Conservation (phyloP, 2,797 vertebrate genomes). For the Lepus townsendii region DNA sequence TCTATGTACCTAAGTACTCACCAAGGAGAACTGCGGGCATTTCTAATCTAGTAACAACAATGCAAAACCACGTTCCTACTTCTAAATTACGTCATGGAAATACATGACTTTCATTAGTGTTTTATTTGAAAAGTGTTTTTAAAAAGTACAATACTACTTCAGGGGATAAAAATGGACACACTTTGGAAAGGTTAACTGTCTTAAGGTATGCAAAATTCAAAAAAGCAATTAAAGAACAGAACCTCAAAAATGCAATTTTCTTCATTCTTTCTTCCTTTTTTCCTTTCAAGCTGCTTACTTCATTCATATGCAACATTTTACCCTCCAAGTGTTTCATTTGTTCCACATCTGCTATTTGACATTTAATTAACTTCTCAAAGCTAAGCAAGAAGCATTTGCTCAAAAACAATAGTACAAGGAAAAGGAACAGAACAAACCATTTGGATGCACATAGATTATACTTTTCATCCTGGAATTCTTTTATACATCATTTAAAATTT, state of each 20-base stretch:
- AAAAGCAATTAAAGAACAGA: background rate
- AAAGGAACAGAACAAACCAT: constrained; percentile 35
- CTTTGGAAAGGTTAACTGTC: background rate
- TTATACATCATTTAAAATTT: background rate
- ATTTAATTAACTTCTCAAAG: constrained; percentile 68
- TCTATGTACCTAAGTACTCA: background rate
- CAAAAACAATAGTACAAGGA: constrained; percentile 55
- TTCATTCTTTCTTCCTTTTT: constrained; percentile 8
- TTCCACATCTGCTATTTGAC: constrained; percentile 66
- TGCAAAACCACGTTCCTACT: background rate
- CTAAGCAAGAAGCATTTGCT: constrained; percentile 12
- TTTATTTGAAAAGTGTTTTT: constrained; percentile 48
- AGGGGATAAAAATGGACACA: background rate
- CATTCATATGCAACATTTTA: constrained; percentile 47
- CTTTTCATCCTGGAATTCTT: constrained; percentile 3
- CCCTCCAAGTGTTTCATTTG: constrained; percentile 25
- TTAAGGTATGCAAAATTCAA: constrained; percentile 48
- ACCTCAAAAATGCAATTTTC: constrained; percentile 42
- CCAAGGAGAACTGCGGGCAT: background rate
- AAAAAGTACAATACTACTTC: constrained; percentile 15
- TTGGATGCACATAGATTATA: background rate
- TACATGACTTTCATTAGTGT: background rate
- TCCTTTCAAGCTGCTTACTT: constrained; percentile 62
- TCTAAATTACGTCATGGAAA: constrained; percentile 20
- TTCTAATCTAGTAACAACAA: background rate